phyloP scores from a whole-genome alignment of 2,113 vertebrate species.

The Larimichthys polyactis region DNA sequence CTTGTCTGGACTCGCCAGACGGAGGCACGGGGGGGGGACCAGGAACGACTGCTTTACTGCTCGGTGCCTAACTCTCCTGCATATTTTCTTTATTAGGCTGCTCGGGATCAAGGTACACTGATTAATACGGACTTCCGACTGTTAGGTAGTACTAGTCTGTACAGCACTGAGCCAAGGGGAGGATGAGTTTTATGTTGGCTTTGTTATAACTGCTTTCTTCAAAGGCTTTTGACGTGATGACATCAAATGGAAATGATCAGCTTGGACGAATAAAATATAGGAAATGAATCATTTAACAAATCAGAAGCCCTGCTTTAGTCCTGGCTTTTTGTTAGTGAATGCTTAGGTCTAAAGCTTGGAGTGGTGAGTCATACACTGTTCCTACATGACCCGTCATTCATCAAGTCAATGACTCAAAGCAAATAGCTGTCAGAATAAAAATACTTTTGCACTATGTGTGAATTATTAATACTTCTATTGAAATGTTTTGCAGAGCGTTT shows the following conservation, averaged over 20 bases:
- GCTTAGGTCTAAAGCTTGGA: neutral
- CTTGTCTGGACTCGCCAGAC: conserved; percentile 65
- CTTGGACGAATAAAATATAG: neutral
- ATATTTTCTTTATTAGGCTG: conserved; percentile 37
- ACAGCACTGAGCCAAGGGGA: neutral
- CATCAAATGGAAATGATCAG: neutral
- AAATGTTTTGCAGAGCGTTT: neutral
- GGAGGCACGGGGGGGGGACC: conserved; percentile 3
- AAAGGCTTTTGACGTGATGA: neutral
- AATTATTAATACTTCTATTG: neutral
- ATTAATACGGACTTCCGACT: conserved; percentile 6
- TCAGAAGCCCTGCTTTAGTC: neutral
- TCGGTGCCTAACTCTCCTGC: neutral
- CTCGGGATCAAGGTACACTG: conserved; percentile 37
- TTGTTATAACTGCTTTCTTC: neutral
- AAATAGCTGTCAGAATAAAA: too few species aligned
- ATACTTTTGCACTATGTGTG: too few species aligned
- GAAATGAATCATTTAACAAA: neutral
- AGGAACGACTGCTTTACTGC: conserved; percentile 4
- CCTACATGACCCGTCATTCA: neutral
- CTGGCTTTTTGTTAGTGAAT: neutral
- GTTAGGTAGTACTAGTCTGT: neutral
- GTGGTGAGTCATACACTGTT: neutral
- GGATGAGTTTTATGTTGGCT: neutral
- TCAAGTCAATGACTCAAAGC: neutral